Base-by-base conservation (phyloP, 2,113 vertebrate genomes). In the Sorex araneus region DNA sequence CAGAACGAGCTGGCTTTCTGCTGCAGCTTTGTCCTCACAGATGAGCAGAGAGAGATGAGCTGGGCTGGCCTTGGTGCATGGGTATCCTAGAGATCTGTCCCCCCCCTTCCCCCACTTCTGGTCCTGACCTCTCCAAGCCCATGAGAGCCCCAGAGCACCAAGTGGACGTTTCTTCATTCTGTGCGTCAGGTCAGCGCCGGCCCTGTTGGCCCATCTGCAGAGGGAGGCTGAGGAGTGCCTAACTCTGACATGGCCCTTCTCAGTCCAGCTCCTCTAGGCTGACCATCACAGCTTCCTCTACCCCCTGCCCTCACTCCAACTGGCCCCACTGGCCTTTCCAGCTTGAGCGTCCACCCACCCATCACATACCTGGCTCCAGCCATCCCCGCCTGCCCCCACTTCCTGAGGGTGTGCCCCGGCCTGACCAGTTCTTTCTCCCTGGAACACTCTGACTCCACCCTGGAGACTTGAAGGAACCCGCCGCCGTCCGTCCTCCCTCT, bases 281-380 rank as follows among this genome's bases (percentile, higher is more conserved):
- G 92, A 69, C 36, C 9, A 64, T 81, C 66, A 67, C 73, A 75
- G 67, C 36, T 50, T 84, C 64, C 27, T 75, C 91, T 69, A 19
- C 15, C 13, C 7, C 1, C 69, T 16, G 19, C 13, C 13, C 57
- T 32, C 30, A 28, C 40, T 47, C 70, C 34, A 88, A 45, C 74
- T 8, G 69, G 77, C 64, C 64, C 81, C 83, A 86, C 73, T 10
- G 54, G 70, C 86, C 83, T 92, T 95, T 92, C 92, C 67, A 71
- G 91, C 92, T 88, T 86, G n/a, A 40, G 70, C 43, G 63, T 74
- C 86, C 11, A 57, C 57, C 85, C 30, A 16, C 36, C 12, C 67
- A 16, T 45, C 91, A 78, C 50, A 85, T 25, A 43, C 66, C 76
- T 84, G 80, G 23, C 78, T 91, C 13, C 34, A 0, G 3, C 67